phyloP scores from a whole-genome alignment of 2,888 invertebrate species.

The Andrena haemorrhoa region DNA sequence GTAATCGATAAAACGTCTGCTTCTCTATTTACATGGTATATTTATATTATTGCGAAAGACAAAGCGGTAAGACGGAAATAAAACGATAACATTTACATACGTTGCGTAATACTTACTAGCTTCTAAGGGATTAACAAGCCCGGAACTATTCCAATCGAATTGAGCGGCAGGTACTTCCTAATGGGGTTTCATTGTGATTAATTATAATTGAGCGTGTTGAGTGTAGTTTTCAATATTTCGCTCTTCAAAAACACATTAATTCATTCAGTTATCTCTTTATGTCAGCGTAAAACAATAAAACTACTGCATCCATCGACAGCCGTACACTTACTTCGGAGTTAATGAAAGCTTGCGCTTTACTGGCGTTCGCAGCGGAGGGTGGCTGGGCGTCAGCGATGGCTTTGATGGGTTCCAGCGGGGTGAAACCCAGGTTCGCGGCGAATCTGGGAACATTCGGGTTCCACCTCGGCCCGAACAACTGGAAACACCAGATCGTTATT shows the following conservation, averaged over 20 bases:
- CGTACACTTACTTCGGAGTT: constrained; percentile 77
- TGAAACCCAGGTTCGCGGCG: constrained; percentile 93
- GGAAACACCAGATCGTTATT: constrained; percentile 75
- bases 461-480: constrained; percentile 94
- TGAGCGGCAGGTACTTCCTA: constrained; percentile 88
- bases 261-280: not conserved
- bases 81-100: constrained; percentile 15
- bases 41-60: not conserved
- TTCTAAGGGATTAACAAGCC: constrained; percentile 90
- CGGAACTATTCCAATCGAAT: constrained; percentile 91
- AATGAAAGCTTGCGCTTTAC: constrained; percentile 68
- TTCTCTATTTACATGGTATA: constrained; percentile 2
- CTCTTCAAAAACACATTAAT: not conserved
- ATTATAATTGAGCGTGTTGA: constrained; percentile 29
- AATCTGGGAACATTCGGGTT: constrained; percentile 93
- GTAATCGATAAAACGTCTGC: not conserved
- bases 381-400: constrained; percentile 82
- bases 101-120: constrained; percentile 79
- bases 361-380: constrained; percentile 49
- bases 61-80: constrained; percentile 25
- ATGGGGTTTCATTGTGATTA: constrained; percentile 55
- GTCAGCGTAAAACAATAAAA: constrained; percentile 5
- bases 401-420: constrained; percentile 92
- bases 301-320: not conserved
- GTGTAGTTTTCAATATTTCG: not conserved